A percentile compares a stretch with the other conserved stretches of the same genome.
phyloP scores from a whole-genome alignment of 2,113 vertebrate genomes.

The Tamias sibiricus region DNA sequence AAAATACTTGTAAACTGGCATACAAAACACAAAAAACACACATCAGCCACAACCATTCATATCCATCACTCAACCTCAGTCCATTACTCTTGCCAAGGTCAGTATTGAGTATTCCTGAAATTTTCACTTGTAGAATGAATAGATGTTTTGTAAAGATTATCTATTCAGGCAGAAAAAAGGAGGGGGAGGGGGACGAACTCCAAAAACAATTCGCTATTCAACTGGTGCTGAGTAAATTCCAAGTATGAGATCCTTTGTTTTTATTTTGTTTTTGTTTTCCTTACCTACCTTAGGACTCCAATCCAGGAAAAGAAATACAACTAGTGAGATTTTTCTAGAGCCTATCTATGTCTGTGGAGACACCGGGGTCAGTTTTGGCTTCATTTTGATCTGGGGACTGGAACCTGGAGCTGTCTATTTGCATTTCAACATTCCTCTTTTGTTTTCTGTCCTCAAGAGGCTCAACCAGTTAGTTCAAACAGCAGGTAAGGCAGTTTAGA shows the following conservation, averaged over 20 bases:
- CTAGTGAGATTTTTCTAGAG: slow-evolving; percentile 42
- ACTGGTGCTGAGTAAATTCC: slow-evolving; percentile 32
- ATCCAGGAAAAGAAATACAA: not conserved
- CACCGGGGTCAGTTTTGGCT: not conserved
- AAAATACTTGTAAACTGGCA: slow-evolving; percentile 25
- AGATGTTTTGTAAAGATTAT: slow-evolving; percentile 79
- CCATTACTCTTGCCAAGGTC: slow-evolving; percentile 71
- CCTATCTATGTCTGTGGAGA: not conserved
- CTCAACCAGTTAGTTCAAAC: slow-evolving; percentile 6
- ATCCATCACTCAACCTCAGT: slow-evolving; percentile 15
- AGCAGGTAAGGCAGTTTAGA: slow-evolving; percentile 26
- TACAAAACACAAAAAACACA: not conserved
- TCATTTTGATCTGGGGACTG: not conserved
- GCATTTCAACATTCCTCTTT: slow-evolving; percentile 57
- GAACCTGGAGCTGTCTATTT: slow-evolving; percentile 23
- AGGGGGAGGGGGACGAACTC: slow-evolving; percentile 42
- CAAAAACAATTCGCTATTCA: slow-evolving; percentile 75
- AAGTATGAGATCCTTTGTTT: slow-evolving; percentile 42
- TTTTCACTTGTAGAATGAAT: slow-evolving; percentile 72
- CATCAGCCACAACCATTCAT: not conserved
- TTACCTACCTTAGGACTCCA: slow-evolving; percentile 61
- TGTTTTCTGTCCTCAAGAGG: slow-evolving; percentile 4
- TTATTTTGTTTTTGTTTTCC: slow-evolving; percentile 36
- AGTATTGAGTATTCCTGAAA: slow-evolving; percentile 61
- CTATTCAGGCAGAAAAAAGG: slow-evolving; percentile 75